Evolutionary conservation across 2,888 invertebrate species (phyloP), one percentile per base, ranked within the genome.

Genomic region (Hyposoter dolosus): DNA sequence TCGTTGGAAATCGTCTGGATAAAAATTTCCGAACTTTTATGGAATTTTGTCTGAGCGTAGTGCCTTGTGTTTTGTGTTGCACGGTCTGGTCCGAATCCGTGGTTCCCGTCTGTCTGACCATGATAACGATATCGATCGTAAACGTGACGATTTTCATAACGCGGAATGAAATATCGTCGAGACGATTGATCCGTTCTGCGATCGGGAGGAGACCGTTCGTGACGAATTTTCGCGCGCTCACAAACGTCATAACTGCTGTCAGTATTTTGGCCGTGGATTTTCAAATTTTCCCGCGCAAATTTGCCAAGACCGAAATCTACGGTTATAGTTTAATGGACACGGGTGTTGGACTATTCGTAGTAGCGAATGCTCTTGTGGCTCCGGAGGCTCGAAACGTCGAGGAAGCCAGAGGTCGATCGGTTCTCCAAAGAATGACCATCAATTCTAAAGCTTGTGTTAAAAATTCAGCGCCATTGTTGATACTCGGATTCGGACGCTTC

Each of bases 211-310:
- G 92, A 32, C 88, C 93, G 10, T 95, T 96, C 72, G 94, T 98
- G 84, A 96, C 98, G 9, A 95, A 96, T 90, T 94, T 96, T 76
- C 95, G 98, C 88, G 96, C 97, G 0, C 94, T 96, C 3, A 96
- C 97, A 0, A 97, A 97, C 91, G 93, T 98, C 12, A 95, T 97
- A 69, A 97, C 98, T 5, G 96, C 96, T 0, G 95, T 98, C 79
- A 97, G 97, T 88, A 99, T 99, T 89, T 94, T 99, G 83, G 99
- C 98, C 0, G 98, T 99, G 0, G 99, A 99, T 94, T 99, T 99
- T 93, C 95, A 95, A 69, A 95, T 97, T 75, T 99, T 98, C 93
- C 99, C 99, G 0, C 94, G 97, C 69, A 95, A 96, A 89, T 97
- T 98, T 93, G 97, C 97, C 0, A 99, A 99, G 94, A 98, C 98